Evolutionary conservation across 2,888 invertebrate genomes (phyloP), one percentile per base, ranked within the genome.

Genomic region (Dynastes tityus): DNA sequence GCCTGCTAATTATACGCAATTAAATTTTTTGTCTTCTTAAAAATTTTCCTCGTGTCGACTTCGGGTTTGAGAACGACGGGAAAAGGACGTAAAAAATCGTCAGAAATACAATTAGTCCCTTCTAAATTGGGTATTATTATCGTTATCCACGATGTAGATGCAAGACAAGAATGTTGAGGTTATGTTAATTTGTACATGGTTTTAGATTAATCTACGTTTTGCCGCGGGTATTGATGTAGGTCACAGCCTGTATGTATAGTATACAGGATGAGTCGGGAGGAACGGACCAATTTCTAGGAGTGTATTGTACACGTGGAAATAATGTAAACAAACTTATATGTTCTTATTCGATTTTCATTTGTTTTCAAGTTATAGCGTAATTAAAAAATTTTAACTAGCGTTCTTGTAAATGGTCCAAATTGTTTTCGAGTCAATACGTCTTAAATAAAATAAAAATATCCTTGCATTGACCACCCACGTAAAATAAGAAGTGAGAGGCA

Each of bases 1-100:
- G 29, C 68, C 27, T 29, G 68, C 53, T 70, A 70, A 70, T 70
- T 70, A 70, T 70, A 53, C 68, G 53, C 53, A 70, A 70, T 70
- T n/a, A 53, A 53, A 16, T 53, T 53, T 53, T 53, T 53, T n/a
- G n/a, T 53, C 16, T 16, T n/a, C n/a, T 53, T 16, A 5, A 16
- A 53, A 11, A 2, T 51, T 51, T n/a, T 9, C 3, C 9, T n/a
- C n/a, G 53, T 5, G 53, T 13, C 51, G 53, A 4, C 53, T 16
- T 13, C 29, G 27, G 53, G 9, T 1, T 32, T 51, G 53, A 9
- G 11, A 11, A 13, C 5, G 6, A 1, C 29, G 5, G 32, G 29
- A 13, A 29, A 70, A 49, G 9, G 49, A 27, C 16, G 53, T 51
- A 53, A 68, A 49, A 70, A 51, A 29, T 70, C 68, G 27, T 13